phyloP scores from a whole-genome alignment of 2,797 vertebrate genomes.

The Enteromius fasciolatus region DNA sequence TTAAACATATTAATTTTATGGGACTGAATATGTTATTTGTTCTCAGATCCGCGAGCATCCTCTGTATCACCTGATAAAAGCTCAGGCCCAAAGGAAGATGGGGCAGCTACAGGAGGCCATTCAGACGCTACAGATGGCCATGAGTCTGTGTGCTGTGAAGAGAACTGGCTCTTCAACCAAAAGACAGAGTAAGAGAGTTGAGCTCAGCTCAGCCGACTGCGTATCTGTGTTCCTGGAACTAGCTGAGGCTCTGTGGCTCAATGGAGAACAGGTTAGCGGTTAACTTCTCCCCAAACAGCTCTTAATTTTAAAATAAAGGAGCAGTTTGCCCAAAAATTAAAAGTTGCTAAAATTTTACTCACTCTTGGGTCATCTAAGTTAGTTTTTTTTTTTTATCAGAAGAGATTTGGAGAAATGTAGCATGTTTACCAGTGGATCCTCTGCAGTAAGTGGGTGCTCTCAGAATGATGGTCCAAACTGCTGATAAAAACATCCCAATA shows the following conservation, averaged over 20 bases:
- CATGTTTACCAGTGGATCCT: background rate
- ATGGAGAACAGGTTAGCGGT: slow-evolving; percentile 86
- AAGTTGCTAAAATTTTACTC: background rate
- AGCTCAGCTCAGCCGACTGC: slow-evolving; percentile 84
- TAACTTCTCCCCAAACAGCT: background rate
- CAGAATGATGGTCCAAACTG: background rate
- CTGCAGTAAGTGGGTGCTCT: background rate
- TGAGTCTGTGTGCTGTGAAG: slow-evolving; percentile 89
- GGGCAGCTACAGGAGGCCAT: slow-evolving; percentile 90
- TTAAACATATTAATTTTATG: background rate
- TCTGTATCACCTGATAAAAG: slow-evolving; percentile 94
- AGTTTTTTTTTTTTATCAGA: background rate
- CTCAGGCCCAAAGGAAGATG: slow-evolving; percentile 89
- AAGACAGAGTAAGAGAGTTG: slow-evolving; percentile 79
- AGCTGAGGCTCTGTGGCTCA: slow-evolving; percentile 89
- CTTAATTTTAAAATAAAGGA: background rate
- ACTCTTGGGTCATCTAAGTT: background rate
- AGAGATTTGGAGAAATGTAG: background rate
- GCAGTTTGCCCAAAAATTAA: background rate
- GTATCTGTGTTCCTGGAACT: slow-evolving; percentile 92
- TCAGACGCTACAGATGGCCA: slow-evolving; percentile 93
- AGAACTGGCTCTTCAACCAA: slow-evolving; percentile 78
- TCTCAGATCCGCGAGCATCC: slow-evolving; percentile 90
- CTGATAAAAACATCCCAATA: background rate
- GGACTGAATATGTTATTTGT: background rate